Conservation (phyloP, 2,888 invertebrate genomes). For the Drosophila mimetica region DNA sequence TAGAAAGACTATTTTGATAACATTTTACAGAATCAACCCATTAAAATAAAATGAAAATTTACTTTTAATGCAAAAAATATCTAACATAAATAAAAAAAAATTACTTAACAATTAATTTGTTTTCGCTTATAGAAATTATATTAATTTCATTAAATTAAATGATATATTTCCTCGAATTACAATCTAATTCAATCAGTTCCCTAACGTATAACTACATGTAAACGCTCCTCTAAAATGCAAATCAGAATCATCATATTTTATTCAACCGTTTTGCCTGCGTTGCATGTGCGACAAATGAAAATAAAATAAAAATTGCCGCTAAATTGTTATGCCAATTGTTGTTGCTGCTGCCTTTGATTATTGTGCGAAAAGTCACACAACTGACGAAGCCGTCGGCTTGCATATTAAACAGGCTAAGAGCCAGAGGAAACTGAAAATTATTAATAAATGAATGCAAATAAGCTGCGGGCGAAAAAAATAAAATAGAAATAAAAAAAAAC, state of each 20-base stretch:
- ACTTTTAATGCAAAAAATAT: no score
- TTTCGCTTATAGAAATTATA: no score
- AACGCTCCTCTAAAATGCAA: constrained; percentile 1
- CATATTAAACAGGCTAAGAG: constrained; percentile 59
- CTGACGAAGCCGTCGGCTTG: constrained; percentile 63
- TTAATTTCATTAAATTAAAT: not conserved
- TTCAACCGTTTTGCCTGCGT: constrained; percentile 10
- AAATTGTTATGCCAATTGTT: constrained; percentile 49
- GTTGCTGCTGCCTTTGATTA: constrained; percentile 59
- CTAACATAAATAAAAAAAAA: no score
- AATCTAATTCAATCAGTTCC: constrained; percentile 13
- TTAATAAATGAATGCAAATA: constrained; percentile 75
- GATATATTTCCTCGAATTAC: not conserved
- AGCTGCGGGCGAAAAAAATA: constrained; percentile 39
- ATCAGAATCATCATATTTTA: constrained; percentile 6
- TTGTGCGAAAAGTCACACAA: constrained; percentile 78
- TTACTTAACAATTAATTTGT: no score
- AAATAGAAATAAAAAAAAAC: constrained; percentile 43
- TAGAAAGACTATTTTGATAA: no score
- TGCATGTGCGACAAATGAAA: constrained; percentile 46
- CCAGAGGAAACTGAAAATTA: constrained; percentile 43
- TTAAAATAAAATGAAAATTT: no score
- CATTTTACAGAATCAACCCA: no score
- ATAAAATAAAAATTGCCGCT: constrained; percentile 53
- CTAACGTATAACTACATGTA: not conserved